These are phyloP conservation scores for Melanotaenia parkinsoni DNA, from an alignment of 2,797 vertebrate species.

Conservation along the genomic window DNA sequence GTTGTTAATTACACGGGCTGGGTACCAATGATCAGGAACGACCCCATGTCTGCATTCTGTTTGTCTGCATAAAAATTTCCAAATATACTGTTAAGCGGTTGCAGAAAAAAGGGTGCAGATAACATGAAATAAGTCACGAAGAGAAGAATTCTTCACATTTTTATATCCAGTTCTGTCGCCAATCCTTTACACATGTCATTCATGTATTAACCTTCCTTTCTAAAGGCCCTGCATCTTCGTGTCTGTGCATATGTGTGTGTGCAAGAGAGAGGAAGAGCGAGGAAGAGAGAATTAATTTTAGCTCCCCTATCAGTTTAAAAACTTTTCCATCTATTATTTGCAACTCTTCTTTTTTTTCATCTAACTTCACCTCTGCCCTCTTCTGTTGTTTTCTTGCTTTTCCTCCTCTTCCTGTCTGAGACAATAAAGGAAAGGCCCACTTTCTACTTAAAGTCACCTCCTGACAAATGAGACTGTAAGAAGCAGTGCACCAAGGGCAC, in stretches of 20 bases:
- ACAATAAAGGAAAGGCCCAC: not conserved
- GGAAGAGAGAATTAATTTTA: not conserved
- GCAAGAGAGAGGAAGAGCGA: no score
- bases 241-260: not conserved
- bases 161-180: not conserved
- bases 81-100: not conserved
- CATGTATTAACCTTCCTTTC: not conserved
- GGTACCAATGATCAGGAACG: no score
- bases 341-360: slow-evolving; percentile 20
- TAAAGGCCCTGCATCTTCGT: slow-evolving; percentile 9
- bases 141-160: not conserved
- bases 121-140: no score
- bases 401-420: slow-evolving; percentile 2
- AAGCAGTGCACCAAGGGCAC: slow-evolving; percentile 51
- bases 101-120: not conserved
- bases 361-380: slow-evolving; percentile 41
- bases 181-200: not conserved
- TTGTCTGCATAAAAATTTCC: not conserved
- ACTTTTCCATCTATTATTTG: slow-evolving; percentile 17
- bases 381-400: slow-evolving; percentile 20
- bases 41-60: no score
- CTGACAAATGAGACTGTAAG: slow-evolving; percentile 60
- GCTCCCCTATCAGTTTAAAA: slow-evolving; percentile 13
- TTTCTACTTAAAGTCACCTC: slow-evolving; percentile 16
- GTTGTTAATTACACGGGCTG: no score